These are phyloP conservation scores for Plutella xylostella DNA, from an alignment of 2,888 invertebrate genomes.

Conservation along the genomic window DNA sequence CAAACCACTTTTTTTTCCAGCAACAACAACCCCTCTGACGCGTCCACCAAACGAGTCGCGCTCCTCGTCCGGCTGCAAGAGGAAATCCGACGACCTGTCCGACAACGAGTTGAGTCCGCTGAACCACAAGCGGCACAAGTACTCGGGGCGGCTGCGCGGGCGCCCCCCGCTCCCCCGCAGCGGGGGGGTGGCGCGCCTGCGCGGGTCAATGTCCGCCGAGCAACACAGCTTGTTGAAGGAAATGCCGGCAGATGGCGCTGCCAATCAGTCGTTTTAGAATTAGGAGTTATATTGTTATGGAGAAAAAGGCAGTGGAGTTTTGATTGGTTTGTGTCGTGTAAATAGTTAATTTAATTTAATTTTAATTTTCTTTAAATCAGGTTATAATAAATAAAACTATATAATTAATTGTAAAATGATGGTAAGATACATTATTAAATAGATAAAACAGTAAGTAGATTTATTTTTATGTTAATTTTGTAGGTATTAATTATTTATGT, in stretches of 20 bases:
- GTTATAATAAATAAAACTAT: too few relatives aligned
- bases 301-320: not conserved
- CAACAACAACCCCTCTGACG: conserved; percentile 33
- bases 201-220: conserved; percentile 38
- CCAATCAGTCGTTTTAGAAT: conserved; percentile 42
- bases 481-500: too few relatives aligned
- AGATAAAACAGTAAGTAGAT: too few relatives aligned
- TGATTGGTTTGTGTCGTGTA: not conserved
- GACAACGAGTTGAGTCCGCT: conserved; percentile 47
- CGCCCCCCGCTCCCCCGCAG: conserved; percentile 41
- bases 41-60: conserved; percentile 28
- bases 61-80: conserved; percentile 43
- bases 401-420: too few relatives aligned
- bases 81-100: conserved; percentile 43
- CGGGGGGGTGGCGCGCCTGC: conserved; percentile 29
- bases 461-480: too few relatives aligned
- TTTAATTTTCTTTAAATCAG: too few relatives aligned
- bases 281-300: not conserved
- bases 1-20: conserved; percentile 24
- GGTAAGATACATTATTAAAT: too few relatives aligned
- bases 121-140: conserved; percentile 54
- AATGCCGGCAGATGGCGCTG: conserved; percentile 21
- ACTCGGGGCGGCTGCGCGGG: conserved; percentile 47
- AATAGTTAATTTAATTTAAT: too few relatives aligned
- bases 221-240: conserved; percentile 32